Evolutionary conservation across 1,140 invertebrate species (phyloP), one percentile per base, ranked within the genome.

Genomic region (Penaeus indicus): DNA sequence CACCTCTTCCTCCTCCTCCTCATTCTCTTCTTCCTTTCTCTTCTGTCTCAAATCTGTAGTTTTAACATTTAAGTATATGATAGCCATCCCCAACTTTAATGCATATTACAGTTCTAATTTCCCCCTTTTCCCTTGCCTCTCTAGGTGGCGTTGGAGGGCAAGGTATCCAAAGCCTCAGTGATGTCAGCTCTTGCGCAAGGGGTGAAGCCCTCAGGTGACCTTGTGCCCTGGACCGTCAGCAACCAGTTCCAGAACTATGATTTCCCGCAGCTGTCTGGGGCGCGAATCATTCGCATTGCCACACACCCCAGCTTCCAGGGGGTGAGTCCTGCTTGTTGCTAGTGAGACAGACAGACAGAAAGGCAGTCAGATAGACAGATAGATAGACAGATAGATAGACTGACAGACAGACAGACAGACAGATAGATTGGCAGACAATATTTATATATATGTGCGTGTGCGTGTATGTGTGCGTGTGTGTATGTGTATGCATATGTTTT

Each of bases 271-370:
- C 93, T 99, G 2, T 95, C 96, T 89, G 99, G 99, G 13, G 98
- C 96, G 25, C 94, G 99, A 89, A 95, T 99, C 85, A 97, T 99
- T 25, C 94, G 99, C 64, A 98, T 99, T 86, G 99, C 99, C 2
- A 99, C 98, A 3, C 98, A 99, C 95, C 99, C 99, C 0, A 97
- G 99, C 91, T 99, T 99, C 93, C 98, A 99, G 94, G 94, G 96
- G 90, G 96, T 97, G 94, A 92, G 93, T 90, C 90, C 22, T 78
- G 25, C 8, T 42, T 54, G 61, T 82, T 64, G 64, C 21, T 75
- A 83, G 25, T 84, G n/a, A 54, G 11, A 42, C 38, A 42, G 38
- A 42, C 38, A 42, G 38, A 42, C 38, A 7, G 38, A 42, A 42
- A 4, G 7, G 38, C 38, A 42, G 38, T 7, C 7, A 42, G 7